These are phyloP conservation scores for Hozukius guyotensis DNA, from an alignment of 2,797 vertebrate genomes.

Conservation along the genomic window DNA sequence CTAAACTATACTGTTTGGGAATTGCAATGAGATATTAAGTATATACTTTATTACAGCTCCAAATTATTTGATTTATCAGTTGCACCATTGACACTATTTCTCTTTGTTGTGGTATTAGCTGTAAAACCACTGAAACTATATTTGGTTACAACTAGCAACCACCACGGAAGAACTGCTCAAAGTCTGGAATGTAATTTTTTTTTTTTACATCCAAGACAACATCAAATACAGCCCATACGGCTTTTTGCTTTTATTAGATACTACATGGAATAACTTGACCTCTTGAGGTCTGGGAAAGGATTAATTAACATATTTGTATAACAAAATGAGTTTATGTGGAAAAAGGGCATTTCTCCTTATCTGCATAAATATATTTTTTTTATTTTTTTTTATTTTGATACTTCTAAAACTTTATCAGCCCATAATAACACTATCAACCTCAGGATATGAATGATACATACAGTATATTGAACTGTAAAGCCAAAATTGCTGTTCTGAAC, in stretches of 20 bases:
- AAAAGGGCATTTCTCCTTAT: not conserved
- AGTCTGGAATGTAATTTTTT: constrained; percentile 21
- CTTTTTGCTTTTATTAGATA: not conserved
- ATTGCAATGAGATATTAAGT: not conserved
- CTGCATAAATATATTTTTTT: not conserved
- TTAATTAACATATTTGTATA: not conserved
- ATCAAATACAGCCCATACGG: no score
- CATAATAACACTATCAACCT: not conserved
- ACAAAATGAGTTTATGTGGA: not conserved
- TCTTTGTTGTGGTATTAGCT: constrained; percentile 70
- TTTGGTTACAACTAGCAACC: constrained; percentile 33
- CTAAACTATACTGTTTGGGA: not conserved
- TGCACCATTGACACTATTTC: not conserved
- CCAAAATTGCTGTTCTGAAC: not conserved
- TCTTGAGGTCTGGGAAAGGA: not conserved
- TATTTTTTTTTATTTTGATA: not conserved
- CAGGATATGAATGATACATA: not conserved
- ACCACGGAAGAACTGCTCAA: constrained; percentile 34
- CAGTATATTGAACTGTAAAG: not conserved
- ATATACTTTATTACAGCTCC: not conserved
- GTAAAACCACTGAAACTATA: constrained; percentile 74
- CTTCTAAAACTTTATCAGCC: not conserved
- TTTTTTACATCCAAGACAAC: not conserved
- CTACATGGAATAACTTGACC: not conserved
- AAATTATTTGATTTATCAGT: not conserved